These are phyloP conservation scores for Heliopora coerulea DNA, from an alignment of 92 coral and sea anemone genomes.

Conservation along the genomic window DNA sequence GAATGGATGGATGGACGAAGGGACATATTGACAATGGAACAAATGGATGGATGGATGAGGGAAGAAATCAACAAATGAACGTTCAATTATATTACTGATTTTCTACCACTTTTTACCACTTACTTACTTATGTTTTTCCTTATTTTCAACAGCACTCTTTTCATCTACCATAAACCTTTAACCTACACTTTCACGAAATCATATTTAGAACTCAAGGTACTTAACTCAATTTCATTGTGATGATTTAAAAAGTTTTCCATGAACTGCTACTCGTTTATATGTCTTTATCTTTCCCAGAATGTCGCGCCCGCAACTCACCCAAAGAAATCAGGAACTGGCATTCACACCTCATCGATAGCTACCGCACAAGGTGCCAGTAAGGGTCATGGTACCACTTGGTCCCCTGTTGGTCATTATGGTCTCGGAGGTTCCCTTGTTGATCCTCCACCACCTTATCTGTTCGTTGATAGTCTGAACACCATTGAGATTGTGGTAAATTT, in stretches of 20 bases:
- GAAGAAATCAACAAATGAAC: background rate
- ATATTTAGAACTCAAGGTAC: slow-evolving; percentile 77
- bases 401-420: slow-evolving; percentile 72
- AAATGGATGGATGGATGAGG: background rate
- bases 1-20: too few species aligned
- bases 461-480: slow-evolving; percentile 85
- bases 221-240: background rate
- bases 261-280: background rate
- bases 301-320: slow-evolving; percentile 74
- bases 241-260: background rate
- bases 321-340: slow-evolving; percentile 85
- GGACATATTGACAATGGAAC: background rate
- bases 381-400: slow-evolving; percentile 71
- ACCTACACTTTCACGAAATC: slow-evolving; percentile 79
- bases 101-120: too few species aligned
- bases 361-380: slow-evolving; percentile 82
- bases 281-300: slow-evolving; percentile 53
- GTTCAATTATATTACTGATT: too few species aligned
- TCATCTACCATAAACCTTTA: slow-evolving; percentile 91
- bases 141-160: slow-evolving; percentile 60
- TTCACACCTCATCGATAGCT: slow-evolving; percentile 83
- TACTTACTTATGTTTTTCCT: too few species aligned
- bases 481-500: slow-evolving; percentile 85
- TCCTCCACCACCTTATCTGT: slow-evolving; percentile 91
- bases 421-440: slow-evolving; percentile 62